Evolutionary conservation across 1,140 invertebrate species (phyloP).

Genomic region (Camponotus floridanus): DNA sequence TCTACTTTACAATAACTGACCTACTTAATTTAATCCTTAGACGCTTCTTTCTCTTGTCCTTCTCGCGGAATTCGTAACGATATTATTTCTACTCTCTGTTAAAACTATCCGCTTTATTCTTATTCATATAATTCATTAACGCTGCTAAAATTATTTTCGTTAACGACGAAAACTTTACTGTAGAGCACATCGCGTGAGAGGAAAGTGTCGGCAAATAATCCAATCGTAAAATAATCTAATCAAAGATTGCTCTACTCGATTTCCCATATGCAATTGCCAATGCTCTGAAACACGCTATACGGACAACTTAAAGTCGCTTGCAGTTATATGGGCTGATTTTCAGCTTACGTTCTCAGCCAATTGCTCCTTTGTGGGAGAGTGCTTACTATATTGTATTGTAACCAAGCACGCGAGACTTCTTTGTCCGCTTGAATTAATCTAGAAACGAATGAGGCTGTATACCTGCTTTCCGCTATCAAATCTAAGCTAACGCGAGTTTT

Average conservation of each 20-base stretch:
- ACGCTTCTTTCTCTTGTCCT: not conserved
- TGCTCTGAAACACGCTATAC: not conserved
- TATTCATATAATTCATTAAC: constrained; percentile 10
- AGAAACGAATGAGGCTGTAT: constrained; percentile 14
- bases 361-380: constrained; percentile 42
- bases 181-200: not conserved
- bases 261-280: not conserved
- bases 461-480: constrained; percentile 20
- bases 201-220: not conserved
- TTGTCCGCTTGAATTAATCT: constrained; percentile 33
- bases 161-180: not conserved
- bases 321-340: constrained; percentile 18
- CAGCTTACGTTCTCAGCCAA: constrained; percentile 37
- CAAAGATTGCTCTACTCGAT: not conserved
- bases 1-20: constrained; percentile 30
- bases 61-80: not conserved
- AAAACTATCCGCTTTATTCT: not conserved
- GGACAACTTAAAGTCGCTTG: not conserved
- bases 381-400: constrained; percentile 37
- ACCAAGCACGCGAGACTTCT: constrained; percentile 34
- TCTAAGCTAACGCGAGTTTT: constrained; percentile 35
- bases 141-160: constrained; percentile 12
- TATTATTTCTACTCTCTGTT: constrained; percentile 23
- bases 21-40: constrained; percentile 15
- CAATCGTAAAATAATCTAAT: constrained; percentile 35